Evolutionary conservation across 2,888 invertebrate species (phyloP).

Genomic region (Scaptodrosophila latifasciaeformis): DNA sequence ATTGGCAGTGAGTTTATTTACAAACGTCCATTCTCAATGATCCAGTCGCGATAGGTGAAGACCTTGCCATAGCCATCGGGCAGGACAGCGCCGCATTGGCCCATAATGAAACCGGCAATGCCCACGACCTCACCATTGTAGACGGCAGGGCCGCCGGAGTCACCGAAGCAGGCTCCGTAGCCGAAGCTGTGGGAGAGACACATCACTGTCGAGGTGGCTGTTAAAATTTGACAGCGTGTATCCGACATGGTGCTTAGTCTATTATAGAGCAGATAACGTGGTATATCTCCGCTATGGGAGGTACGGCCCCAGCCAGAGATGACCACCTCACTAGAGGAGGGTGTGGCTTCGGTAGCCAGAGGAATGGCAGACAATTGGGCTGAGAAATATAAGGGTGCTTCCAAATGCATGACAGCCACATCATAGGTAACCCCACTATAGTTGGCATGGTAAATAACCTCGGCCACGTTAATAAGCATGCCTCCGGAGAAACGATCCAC

Average conservation of each 20-base stretch:
- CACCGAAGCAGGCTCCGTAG: constrained; percentile 67
- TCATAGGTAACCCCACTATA: constrained; percentile 58
- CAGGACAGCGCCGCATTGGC: constrained; percentile 50
- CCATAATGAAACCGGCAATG: constrained; percentile 60
- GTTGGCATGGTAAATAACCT: constrained; percentile 51
- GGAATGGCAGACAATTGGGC: constrained; percentile 45
- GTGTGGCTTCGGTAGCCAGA: constrained; percentile 43
- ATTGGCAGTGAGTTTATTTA: too few species aligned
- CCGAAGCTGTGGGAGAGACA: constrained; percentile 49
- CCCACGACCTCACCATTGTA: constrained; percentile 59
- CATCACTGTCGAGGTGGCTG: constrained; percentile 36
- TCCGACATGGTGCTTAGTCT: constrained; percentile 45
- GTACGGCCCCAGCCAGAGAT: constrained; percentile 65
- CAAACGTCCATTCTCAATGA: constrained; percentile 40
- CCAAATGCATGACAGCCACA: constrained; percentile 52
- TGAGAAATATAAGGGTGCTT: constrained; percentile 40
- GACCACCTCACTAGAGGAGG: constrained; percentile 34
- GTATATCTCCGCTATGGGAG: constrained; percentile 43
- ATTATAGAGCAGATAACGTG: constrained; percentile 53
- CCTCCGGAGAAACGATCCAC: constrained; percentile 62
- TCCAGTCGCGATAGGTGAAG: constrained; percentile 51
- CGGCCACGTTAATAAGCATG: constrained; percentile 43
- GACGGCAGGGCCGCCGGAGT: constrained; percentile 68
- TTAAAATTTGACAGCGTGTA: constrained; percentile 26
- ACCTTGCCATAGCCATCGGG: constrained; percentile 64